Conservation (phyloP, 2,888 invertebrate species). For the Caenorhabditis doughertyi region DNA sequence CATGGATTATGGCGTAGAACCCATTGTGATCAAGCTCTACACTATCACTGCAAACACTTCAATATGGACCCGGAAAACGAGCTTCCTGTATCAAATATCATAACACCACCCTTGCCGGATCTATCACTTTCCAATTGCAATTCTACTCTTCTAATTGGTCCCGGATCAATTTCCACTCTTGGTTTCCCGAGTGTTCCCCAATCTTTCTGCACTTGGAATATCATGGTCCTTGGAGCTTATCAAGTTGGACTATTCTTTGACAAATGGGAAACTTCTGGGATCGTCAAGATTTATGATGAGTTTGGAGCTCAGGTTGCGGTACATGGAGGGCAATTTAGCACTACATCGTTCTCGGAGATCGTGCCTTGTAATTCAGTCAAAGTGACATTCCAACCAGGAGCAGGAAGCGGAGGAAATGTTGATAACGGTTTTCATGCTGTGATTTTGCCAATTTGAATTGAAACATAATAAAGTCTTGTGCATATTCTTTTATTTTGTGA, state of each 20-base stretch:
- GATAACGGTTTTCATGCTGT: slow-evolving; percentile 15
- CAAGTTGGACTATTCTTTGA: slow-evolving; percentile 10
- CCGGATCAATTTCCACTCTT: slow-evolving; percentile 11
- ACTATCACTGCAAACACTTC: slow-evolving; percentile 17
- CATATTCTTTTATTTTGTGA: no score
- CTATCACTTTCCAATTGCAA: slow-evolving; percentile 23
- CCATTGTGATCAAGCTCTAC: not conserved
- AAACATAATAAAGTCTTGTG: no score
- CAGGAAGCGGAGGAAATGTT: not conserved
- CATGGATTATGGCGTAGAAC: slow-evolving; percentile 15
- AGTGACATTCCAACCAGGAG: not conserved
- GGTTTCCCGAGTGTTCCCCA: slow-evolving; percentile 1
- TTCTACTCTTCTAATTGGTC: slow-evolving; percentile 1
- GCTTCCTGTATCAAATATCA: no score
- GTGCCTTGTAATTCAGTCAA: not conserved
- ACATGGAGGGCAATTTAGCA: not conserved
- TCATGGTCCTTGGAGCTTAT: slow-evolving; percentile 18
- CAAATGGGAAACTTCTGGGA: not conserved
- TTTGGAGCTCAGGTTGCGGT: not conserved
- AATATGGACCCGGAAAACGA: no score
- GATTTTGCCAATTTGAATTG: not conserved
- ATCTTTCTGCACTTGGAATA: slow-evolving; percentile 2
- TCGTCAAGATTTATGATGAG: slow-evolving; percentile 15
- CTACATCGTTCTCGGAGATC: not conserved
- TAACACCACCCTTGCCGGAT: not conserved